Base-by-base conservation (phyloP, 2,888 invertebrate genomes). In the Meteorus cinctellus region DNA sequence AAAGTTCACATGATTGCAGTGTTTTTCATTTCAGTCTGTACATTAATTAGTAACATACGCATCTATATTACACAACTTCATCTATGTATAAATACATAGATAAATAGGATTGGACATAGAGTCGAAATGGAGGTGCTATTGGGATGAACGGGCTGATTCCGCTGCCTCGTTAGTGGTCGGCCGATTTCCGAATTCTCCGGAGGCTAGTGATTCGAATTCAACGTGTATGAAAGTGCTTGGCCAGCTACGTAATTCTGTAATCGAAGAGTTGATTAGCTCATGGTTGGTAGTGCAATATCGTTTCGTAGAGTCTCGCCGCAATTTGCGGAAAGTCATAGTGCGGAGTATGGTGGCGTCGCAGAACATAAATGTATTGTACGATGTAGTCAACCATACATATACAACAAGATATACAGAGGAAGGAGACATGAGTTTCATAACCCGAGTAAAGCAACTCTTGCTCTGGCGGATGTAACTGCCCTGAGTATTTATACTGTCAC, bases 181-280 rank as follows among this genome's bases (percentile, higher is more conserved):
- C 66, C 76, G 70, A 77, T 79, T 79, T 75, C 31, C 65, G 24
- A 77, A 81, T 81, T 79, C 76, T 80, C 77, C 59, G 63, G 67
- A 66, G 74, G 59, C 71, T 63, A 31, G 69, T 62, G 70, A 62
- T 73, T 72, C 65, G 67, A 75, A 70, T 76, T 62, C 74, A 71
- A 65, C 70, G 67, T 65, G 70, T 65, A 45, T 60, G 75, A 66
- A 69, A 73, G 75, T 75, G 81, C 69, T 65, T 36, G 62, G 51
- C 63, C 59, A 60, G 71, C 41, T 55, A 48, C 72, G 76, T 73
- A 72, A 81, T 78, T 80, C 78, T 77, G 78, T 78, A 81, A 81
- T 81, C 78, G 80, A 80, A 74, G 79, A 81, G 79, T 82, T 83
- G 84, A 84, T 84, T 84, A 82, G 84, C 79, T 75, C 77, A 67